Base-by-base conservation (phyloP, 2,888 invertebrate species). In the Auanema freiburgensis region DNA sequence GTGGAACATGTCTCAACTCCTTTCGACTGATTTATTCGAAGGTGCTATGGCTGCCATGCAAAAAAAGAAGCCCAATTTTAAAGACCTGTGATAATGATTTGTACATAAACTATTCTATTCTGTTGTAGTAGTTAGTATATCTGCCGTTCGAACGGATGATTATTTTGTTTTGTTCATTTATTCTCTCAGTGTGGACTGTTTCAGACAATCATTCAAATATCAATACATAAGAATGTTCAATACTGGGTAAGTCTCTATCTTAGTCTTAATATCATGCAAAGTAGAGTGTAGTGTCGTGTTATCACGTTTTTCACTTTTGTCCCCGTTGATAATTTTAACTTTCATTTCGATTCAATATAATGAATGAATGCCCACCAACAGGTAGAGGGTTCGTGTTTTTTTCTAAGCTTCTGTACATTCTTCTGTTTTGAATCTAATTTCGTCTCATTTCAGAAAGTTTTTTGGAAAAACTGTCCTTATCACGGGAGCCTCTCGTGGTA, bases 1-100 rank as follows among this genome's bases (percentile, higher is more conserved):
- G 33, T 88, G 91, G 84, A 96, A 96, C 85, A 90, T 91, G 84
- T 84, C 88, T n/a, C 90, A 91, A 88, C 86, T 96, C 21, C 93
- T 93, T 85, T 92, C 92, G 75, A 93, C 94, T 83, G 96, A 97
- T 83, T 67, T 87, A 18, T 73, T 89, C 52, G 91, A 90, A 80
- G 90, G 93, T 0, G 90, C 90, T 0, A 89, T 90, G 82, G 91
- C 92, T 1, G 88, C 68, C 8, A 74, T 76, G 73, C 57, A 66
- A 10, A 76, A 76, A 59, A 46, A 72, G 51, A 74, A 73, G 55
- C 67, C 71, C 11, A 65, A 61, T 16, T 76, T 65, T 62, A 70
- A 71, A 18, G 71, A 76, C 66, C 8, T 33, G 33, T 33, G 33
- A 33, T 5, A 5, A 33, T 8, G 8, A 33, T 8, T 33, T 33